phyloP scores from a whole-genome alignment of 2,113 vertebrate species.

The Phalacrocorax pelagicus region DNA sequence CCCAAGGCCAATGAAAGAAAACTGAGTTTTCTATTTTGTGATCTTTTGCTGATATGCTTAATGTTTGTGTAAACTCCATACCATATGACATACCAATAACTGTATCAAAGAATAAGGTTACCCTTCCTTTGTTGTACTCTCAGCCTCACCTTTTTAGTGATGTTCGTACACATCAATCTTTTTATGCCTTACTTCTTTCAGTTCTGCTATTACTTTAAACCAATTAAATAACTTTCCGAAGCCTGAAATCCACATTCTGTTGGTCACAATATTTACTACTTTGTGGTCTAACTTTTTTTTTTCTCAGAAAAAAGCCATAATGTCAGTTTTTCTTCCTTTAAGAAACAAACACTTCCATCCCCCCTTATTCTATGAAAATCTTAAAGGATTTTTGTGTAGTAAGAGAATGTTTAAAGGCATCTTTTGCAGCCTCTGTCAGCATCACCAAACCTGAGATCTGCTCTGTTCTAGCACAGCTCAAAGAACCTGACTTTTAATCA shows the following conservation, averaged over 20 bases:
- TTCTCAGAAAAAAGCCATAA: neutral
- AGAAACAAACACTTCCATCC: neutral
- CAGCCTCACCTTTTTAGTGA: neutral
- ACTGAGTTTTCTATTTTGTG: neutral
- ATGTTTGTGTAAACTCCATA: neutral
- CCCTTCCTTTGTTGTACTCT: neutral
- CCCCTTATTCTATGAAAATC: neutral
- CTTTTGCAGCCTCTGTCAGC: neutral
- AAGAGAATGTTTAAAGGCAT: neutral
- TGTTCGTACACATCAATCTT: neutral
- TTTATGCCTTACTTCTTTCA: neutral
- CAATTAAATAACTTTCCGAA: neutral
- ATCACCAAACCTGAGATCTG: neutral
- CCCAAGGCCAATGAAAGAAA: neutral
- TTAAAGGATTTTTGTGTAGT: neutral
- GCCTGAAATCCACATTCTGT: neutral
- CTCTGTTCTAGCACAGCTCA: neutral
- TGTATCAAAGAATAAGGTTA: neutral
- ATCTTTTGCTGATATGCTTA: constrained; percentile 5
- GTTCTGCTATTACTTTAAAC: neutral
- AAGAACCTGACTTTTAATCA: neutral
- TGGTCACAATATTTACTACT: neutral
- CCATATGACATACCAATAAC: neutral
- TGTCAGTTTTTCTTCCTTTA: neutral
- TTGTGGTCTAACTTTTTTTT: neutral